Conservation (phyloP, 2,888 invertebrate species). For the Nomada fucata region DNA sequence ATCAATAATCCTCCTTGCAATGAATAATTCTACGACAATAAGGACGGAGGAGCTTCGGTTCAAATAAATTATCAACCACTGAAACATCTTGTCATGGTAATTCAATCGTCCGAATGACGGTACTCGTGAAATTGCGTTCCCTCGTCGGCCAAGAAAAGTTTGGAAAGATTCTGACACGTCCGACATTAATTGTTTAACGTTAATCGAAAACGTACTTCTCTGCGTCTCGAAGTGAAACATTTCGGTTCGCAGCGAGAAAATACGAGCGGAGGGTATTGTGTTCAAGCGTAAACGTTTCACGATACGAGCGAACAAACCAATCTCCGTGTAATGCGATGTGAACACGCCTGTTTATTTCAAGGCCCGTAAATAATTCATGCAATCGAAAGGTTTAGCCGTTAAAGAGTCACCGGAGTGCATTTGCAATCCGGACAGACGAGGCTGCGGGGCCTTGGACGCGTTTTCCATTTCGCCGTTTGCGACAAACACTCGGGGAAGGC, state of each 20-base stretch:
- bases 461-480: conserved; percentile 28
- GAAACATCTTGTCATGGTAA: background rate
- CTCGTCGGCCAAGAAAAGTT: background rate
- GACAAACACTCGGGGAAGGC: conserved; percentile 9
- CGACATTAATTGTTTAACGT: background rate
- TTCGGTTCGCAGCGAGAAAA: background rate
- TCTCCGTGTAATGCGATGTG: background rate
- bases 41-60: background rate
- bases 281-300: conserved; percentile 14
- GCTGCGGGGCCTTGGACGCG: conserved; percentile 18
- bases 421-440: conserved; percentile 12
- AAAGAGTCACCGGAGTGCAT: conserved; percentile 32
- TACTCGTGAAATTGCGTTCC: background rate
- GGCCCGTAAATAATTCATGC: conserved; percentile 34
- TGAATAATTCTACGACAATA: conserved; percentile 29
- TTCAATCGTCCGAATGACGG: background rate
- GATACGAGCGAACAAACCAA: conserved; percentile 7
- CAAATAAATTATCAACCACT: conserved; percentile 1
- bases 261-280: background rate
- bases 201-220: no score
- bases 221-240: background rate
- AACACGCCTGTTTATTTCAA: conserved; percentile 11
- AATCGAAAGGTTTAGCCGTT: conserved; percentile 28
- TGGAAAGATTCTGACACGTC: no score
- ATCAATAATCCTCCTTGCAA: conserved; percentile 11